Evolutionary conservation across 2,797 vertebrate species (phyloP).

Genomic region (Phoeniculus purpureus): DNA sequence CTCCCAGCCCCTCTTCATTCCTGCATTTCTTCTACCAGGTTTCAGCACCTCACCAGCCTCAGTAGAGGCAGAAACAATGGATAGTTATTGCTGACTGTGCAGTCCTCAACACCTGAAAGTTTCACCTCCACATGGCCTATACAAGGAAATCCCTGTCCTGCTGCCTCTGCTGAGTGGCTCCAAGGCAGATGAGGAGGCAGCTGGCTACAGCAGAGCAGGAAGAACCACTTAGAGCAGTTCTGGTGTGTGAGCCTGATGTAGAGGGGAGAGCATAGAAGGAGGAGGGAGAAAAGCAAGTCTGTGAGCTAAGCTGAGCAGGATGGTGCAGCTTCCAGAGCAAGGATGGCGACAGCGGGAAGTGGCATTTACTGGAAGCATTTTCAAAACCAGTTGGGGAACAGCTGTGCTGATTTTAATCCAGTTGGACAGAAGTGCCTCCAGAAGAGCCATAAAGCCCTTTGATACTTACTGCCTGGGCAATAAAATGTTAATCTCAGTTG

Average conservation of each 20-base stretch:
- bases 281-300: neutral
- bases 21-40: neutral
- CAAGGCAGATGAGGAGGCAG: neutral
- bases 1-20: neutral
- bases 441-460: conserved; percentile 45
- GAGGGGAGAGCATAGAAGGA: neutral
- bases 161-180: neutral
- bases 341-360: conserved; percentile 30
- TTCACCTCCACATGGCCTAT: neutral
- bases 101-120: neutral
- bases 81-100: neutral
- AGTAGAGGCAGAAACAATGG: neutral
- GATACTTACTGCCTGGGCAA: conserved; percentile 33
- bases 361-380: conserved; percentile 24
- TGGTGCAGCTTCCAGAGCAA: neutral
- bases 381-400: conserved; percentile 58
- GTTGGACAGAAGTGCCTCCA: conserved; percentile 42
- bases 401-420: conserved; percentile 61
- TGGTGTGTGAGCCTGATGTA: neutral
- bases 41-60: neutral
- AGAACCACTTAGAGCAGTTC: neutral
- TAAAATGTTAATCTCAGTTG: conserved; percentile 33
- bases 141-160: neutral
- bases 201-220: neutral
- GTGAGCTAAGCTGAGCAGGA: neutral